A percentile compares a stretch with the other conserved stretches of the same genome.
Conservation (phyloP, 2,113 vertebrate genomes). For the Phoenicopterus ruber region DNA sequence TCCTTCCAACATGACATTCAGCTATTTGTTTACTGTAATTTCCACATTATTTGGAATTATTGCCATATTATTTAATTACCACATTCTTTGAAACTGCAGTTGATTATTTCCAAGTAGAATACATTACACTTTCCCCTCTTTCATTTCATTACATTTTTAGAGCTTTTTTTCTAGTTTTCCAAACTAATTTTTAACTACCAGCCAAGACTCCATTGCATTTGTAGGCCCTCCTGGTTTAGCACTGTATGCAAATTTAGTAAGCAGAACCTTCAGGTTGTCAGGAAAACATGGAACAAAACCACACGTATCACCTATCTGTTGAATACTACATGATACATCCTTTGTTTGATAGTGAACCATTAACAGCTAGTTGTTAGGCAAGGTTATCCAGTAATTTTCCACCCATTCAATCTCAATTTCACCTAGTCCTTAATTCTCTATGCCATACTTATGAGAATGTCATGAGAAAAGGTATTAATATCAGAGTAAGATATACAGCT, state of each 20-base stretch:
- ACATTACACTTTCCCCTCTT: not conserved
- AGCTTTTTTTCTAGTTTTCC: not conserved
- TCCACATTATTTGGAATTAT: not conserved
- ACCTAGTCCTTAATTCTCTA: not conserved
- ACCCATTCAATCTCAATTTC: not conserved
- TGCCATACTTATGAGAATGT: not conserved
- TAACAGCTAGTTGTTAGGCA: not conserved
- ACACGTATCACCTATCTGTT: not conserved
- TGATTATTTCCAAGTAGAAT: not conserved
- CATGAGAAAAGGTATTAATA: not conserved
- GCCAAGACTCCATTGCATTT: not conserved
- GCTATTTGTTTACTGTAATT: not conserved
- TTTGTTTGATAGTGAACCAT: not conserved
- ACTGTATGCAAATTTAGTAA: not conserved
- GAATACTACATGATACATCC: not conserved
- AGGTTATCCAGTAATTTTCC: not conserved
- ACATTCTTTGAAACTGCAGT: not conserved
- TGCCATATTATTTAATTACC: not conserved
- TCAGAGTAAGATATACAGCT: not conserved
- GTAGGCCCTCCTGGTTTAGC: not conserved
- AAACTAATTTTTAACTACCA: not conserved
- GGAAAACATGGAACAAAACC: not conserved
- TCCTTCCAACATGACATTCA: not conserved
- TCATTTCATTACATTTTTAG: not conserved
- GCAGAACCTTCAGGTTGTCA: not conserved